Evolutionary conservation across 2,888 invertebrate species (phyloP).

Genomic region (Lutraria lutraria): DNA sequence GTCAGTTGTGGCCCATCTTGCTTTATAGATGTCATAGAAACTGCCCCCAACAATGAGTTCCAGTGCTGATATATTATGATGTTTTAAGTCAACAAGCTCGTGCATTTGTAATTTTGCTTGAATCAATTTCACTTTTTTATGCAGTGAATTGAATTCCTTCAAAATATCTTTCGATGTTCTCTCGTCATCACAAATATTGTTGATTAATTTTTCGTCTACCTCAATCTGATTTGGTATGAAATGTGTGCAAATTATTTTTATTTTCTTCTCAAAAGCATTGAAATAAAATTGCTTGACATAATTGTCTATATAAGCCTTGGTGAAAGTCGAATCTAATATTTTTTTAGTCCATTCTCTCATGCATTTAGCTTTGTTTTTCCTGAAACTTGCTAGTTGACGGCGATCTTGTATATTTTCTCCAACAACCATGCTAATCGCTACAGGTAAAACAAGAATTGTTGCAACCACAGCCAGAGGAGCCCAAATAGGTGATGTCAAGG

Average conservation of each 20-base stretch:
- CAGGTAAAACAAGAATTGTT: slow-evolving; percentile 57
- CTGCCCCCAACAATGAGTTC: slow-evolving; percentile 50
- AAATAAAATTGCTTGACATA: slow-evolving; percentile 38
- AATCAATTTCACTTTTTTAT: slow-evolving; percentile 42
- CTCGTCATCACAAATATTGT: slow-evolving; percentile 55
- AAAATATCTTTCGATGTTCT: slow-evolving; percentile 53
- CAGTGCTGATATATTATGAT: slow-evolving; percentile 42
- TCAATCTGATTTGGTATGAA: slow-evolving; percentile 62
- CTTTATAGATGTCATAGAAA: slow-evolving; percentile 57
- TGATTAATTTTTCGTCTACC: slow-evolving; percentile 56
- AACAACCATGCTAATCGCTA: slow-evolving; percentile 53
- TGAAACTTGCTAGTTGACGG: slow-evolving; percentile 42
- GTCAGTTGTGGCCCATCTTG: slow-evolving; percentile 16
- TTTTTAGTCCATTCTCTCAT: slow-evolving; percentile 59
- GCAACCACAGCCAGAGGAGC: slow-evolving; percentile 61
- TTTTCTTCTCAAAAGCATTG: slow-evolving; percentile 24
- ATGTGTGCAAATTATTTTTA: slow-evolving; percentile 52
- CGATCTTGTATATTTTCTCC: slow-evolving; percentile 50
- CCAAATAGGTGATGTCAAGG: slow-evolving; percentile 66
- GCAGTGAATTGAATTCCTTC: slow-evolving; percentile 55
- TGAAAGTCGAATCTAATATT: slow-evolving; percentile 25
- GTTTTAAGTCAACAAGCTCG: slow-evolving; percentile 50
- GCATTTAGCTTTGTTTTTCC: slow-evolving; percentile 45
- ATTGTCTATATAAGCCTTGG: slow-evolving; percentile 22
- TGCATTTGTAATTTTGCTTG: slow-evolving; percentile 44